Base-by-base conservation (phyloP, 2,888 invertebrate genomes). In the Conistra vaccinii region DNA sequence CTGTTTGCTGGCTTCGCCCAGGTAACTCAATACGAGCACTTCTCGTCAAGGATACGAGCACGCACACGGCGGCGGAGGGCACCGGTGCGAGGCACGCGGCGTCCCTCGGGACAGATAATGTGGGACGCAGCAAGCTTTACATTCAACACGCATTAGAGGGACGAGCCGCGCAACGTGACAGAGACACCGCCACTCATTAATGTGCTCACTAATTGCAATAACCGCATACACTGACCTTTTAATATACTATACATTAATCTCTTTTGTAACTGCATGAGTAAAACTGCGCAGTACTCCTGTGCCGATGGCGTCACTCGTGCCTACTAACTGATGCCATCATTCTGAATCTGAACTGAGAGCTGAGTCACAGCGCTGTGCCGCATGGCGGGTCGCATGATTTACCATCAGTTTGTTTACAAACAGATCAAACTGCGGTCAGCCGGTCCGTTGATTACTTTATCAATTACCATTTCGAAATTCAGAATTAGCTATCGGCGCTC, bases 111-210 rank as follows among this genome's bases (percentile, higher is more conserved):
- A 92, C 84, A 85, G 88, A 90, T 93, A 93, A 93, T 91, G 89
- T 90, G 89, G 91, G 91, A 90, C 89, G 91, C 92, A 90, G 90
- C 91, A 91, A 93, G 93, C 92, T 93, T 92, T 92, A 91, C 93
- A 93, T 93, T 93, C 93, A 92, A 91, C 91, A 90, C 92, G 91
- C 94, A 95, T 95, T 95, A 94, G 91, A 76, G 87, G 91, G 90
- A 90, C 90, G 88, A 81, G 89, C 78, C 84, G 26, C 58, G 23
- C 53, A 87, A 92, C 91, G 90, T 91, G 91, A 88, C 91, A 84
- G 86, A 88, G 86, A 84, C 86, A 84, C 85, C 84, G 86, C 87
- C 85, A 48, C 69, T 72, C 80, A 72, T 90, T 90, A 91, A 89
- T 88, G 86, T 88, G 77, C 76, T 80, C 84, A 86, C 87, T 89